Evolutionary conservation across 2,888 invertebrate species (phyloP).

Genomic region (Drosophila formosana): DNA sequence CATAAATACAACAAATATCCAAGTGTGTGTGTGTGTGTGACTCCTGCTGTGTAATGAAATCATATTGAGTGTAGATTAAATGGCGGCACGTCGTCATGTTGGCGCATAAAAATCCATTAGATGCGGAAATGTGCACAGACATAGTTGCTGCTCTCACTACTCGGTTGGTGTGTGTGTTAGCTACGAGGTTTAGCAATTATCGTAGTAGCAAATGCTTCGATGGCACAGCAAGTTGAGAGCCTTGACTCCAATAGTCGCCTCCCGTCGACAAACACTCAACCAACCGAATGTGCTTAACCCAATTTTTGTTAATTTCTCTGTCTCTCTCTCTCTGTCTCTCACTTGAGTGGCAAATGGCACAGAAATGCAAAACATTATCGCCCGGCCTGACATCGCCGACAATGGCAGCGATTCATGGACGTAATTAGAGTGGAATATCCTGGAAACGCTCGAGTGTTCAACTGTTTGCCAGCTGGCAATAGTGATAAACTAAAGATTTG

Average conservation of each 20-base stretch:
- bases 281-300: constrained; percentile 55
- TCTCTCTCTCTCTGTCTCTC: neutral
- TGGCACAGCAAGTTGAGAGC: constrained; percentile 48
- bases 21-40: constrained; percentile 16
- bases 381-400: constrained; percentile 13
- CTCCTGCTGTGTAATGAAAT: constrained; percentile 73
- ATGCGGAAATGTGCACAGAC: constrained; percentile 60
- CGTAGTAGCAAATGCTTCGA: constrained; percentile 67
- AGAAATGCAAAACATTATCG: constrained; percentile 26
- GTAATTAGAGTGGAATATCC: constrained; percentile 24
- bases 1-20: constrained; percentile 60
- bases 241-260: constrained; percentile 50
- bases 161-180: constrained; percentile 5
- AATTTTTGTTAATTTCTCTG: constrained; percentile 58
- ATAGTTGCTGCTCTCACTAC: constrained; percentile 2
- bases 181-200: constrained; percentile 66
- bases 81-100: constrained; percentile 72
- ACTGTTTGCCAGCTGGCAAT: constrained; percentile 30
- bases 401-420: constrained; percentile 17
- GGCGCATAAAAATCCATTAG: constrained; percentile 75
- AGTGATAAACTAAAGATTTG: constrained; percentile 37
- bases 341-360: constrained; percentile 12
- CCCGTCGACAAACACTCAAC: constrained; percentile 6
- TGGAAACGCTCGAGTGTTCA: constrained; percentile 9
- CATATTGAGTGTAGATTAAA: constrained; percentile 79